phyloP scores from a whole-genome alignment of 2,888 invertebrate genomes.

The Conistra vaccinii region DNA sequence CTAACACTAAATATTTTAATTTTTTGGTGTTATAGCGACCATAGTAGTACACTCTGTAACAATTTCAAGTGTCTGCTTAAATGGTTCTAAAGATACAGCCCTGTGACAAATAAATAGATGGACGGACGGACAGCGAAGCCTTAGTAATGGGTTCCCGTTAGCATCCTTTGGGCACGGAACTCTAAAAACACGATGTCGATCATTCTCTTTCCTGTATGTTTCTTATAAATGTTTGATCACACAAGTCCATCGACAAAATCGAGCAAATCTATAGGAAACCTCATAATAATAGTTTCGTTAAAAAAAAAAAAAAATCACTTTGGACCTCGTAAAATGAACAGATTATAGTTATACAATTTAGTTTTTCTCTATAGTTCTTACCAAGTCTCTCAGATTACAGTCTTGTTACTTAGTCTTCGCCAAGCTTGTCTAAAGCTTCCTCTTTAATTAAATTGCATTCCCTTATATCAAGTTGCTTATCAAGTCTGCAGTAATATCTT shows the following conservation, averaged over 20 bases:
- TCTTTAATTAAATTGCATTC: slow-evolving; percentile 63
- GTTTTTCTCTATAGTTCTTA: slow-evolving; percentile 26
- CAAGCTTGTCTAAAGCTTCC: slow-evolving; percentile 54
- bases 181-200: too few species aligned
- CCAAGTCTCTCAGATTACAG: slow-evolving; percentile 32
- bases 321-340: not conserved
- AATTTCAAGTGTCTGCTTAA: too few species aligned
- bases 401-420: slow-evolving; percentile 45
- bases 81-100: too few species aligned
- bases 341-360: not conserved
- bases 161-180: too few species aligned
- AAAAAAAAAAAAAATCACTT: not conserved
- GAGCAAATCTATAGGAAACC: not conserved
- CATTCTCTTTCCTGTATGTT: too few species aligned
- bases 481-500: slow-evolving; percentile 60
- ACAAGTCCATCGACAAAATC: not conserved
- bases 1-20: too few species aligned
- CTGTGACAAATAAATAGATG: too few species aligned
- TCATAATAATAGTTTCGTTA: not conserved
- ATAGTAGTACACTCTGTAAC: too few species aligned
- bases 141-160: too few species aligned
- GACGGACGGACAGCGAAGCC: too few species aligned
- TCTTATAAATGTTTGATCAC: not conserved
- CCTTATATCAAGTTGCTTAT: slow-evolving; percentile 61
- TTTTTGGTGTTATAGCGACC: too few species aligned